Conservation (phyloP, 2,888 invertebrate species). For the Rhagonycha fulva region DNA sequence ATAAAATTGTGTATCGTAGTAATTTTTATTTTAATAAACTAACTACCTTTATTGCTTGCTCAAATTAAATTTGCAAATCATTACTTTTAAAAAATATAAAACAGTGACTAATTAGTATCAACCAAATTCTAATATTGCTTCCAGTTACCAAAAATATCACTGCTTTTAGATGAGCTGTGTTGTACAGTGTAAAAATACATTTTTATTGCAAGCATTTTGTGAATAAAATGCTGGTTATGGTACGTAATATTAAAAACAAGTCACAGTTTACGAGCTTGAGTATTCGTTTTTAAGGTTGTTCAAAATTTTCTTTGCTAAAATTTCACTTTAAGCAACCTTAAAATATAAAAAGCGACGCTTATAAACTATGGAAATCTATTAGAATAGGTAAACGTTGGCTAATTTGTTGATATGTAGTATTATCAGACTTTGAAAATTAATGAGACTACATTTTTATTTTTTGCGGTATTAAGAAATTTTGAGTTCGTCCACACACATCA, state of each 20-base stretch:
- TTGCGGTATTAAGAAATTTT: constrained; percentile 1
- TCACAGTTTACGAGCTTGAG: constrained; percentile 39
- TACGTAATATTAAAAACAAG: constrained; percentile 38
- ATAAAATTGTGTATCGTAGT: constrained; percentile 25
- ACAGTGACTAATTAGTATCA: constrained; percentile 26
- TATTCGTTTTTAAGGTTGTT: background rate
- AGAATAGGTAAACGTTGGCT: constrained; percentile 7
- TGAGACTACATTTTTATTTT: background rate
- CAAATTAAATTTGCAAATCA: constrained; percentile 25
- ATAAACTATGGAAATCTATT: constrained; percentile 2
- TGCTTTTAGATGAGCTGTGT: constrained; percentile 44
- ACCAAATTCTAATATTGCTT: constrained; percentile 50
- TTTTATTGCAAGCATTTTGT: constrained; percentile 50
- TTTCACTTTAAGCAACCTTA: background rate
- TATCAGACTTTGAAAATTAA: constrained; percentile 18
- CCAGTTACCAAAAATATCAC: constrained; percentile 57
- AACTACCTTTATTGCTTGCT: constrained; percentile 28
- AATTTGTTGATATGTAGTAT: constrained; percentile 27
- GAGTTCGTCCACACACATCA: constrained; percentile 14
- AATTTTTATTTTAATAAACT: constrained; percentile 10
- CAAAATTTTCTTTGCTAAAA: background rate
- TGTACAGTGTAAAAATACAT: constrained; percentile 53
- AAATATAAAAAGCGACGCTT: background rate
- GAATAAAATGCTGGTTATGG: constrained; percentile 39
- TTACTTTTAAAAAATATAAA: constrained; percentile 18